Percentiles rank a stretch among this genome's conserved stretches.
phyloP scores from a whole-genome alignment of 1,140 invertebrate species.

The Eriosoma lanigerum region DNA sequence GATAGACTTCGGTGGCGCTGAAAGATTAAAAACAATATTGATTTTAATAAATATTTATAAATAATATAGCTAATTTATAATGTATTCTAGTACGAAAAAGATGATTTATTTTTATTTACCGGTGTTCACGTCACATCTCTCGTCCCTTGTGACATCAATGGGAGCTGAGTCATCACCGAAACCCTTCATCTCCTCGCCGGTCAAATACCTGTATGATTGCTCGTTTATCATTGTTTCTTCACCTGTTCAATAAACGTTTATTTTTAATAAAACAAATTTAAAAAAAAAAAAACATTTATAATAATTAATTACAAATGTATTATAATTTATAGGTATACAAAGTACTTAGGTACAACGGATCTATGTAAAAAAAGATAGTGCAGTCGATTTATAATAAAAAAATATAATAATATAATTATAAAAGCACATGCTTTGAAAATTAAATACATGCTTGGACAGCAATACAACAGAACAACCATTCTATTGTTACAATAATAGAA shows the following conservation, averaged over 20 bases:
- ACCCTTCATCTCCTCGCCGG: conserved; percentile 92
- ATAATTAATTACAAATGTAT: too few relatives aligned
- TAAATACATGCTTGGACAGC: conserved; percentile 2
- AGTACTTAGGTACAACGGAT: not conserved
- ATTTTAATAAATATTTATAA: not conserved
- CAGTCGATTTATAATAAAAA: not conserved
- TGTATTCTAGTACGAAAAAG: too few relatives aligned
- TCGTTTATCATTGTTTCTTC: conserved; percentile 87
- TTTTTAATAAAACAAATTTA: not conserved
- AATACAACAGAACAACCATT: too few relatives aligned
- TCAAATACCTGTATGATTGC: conserved; percentile 88
- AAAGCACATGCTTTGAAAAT: conserved; percentile 13
- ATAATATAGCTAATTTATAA: too few relatives aligned
- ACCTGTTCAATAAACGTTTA: conserved; percentile 61
- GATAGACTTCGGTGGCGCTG: conserved; percentile 63
- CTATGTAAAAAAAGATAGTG: not conserved
- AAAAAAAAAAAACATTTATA: too few relatives aligned
- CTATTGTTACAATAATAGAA: not conserved
- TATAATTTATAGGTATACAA: not conserved
- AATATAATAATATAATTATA: not conserved
- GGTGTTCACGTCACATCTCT: conserved; percentile 68
- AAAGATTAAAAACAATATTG: not conserved
- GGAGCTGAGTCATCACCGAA: conserved; percentile 89
- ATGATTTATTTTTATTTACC: conserved; percentile 43
- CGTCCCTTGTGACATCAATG: conserved; percentile 88